Percentiles rank a stretch among this genome's conserved stretches.
Conservation (phyloP, 2,113 vertebrate species). For the Sinocyclocheilus rhinocerous region DNA sequence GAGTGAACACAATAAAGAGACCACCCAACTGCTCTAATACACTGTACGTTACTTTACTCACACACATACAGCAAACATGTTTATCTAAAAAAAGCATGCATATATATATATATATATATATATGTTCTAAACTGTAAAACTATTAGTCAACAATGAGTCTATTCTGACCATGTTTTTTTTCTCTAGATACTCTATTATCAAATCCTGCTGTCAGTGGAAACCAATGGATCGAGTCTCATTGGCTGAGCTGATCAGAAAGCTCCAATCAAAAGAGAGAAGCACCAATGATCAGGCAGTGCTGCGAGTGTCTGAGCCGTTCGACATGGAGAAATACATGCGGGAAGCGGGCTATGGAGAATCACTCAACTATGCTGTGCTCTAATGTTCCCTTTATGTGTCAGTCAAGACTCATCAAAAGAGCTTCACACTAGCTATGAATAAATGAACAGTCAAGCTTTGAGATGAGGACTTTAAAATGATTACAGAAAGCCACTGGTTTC, state of each 20-base stretch:
- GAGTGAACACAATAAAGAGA: slow-evolving; percentile 77
- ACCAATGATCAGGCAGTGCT: slow-evolving; percentile 79
- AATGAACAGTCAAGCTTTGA: too few species aligned
- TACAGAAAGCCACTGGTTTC: too few species aligned
- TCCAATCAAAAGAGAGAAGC: slow-evolving; percentile 69
- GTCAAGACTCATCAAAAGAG: too few species aligned
- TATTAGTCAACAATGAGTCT: too few species aligned
- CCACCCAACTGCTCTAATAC: slow-evolving; percentile 79
- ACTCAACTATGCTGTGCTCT: too few species aligned
- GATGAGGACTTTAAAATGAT: too few species aligned
- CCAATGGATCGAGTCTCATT: slow-evolving; percentile 67
- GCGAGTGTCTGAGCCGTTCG: slow-evolving; percentile 73
- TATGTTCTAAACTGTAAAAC: too few species aligned
- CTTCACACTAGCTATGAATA: too few species aligned
- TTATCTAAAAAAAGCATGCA: background rate
- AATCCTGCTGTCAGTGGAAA: slow-evolving; percentile 82
- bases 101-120: too few species aligned
- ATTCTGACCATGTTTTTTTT: background rate
- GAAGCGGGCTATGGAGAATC: slow-evolving; percentile 72
- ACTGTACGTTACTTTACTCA: slow-evolving; percentile 76
- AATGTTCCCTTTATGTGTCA: too few species aligned
- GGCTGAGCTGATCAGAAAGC: slow-evolving; percentile 66
- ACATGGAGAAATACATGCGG: slow-evolving; percentile 69
- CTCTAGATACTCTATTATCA: slow-evolving; percentile 82
- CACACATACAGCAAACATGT: background rate